Evolutionary conservation across 1,140 invertebrate genomes (phyloP), one percentile per base, ranked within the genome.

Genomic region (Drosophila burlai): DNA sequence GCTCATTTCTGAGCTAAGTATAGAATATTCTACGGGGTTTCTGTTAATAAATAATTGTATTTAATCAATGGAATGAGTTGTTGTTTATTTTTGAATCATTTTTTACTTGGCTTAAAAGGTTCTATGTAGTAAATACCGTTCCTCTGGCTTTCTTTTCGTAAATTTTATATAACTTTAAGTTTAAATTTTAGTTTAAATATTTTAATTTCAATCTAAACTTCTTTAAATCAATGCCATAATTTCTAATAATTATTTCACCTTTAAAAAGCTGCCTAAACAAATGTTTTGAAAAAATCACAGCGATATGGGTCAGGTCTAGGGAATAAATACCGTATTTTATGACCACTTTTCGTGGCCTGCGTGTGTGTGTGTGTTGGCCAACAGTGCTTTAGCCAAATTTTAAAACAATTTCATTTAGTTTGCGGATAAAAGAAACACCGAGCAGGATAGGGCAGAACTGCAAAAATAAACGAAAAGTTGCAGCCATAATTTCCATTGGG

Each of bases 361-460:
- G 21, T 50, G 9, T 49, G 4, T n/a, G 42, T 40, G 34, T 64
- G 24, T 68, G 54, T 42, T 34, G 61, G 73, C 29, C 66, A 84
- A 77, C 45, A 46, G 45, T 11, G 60, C 29, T 79, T 83, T 61
- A 77, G 73, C 29, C 66, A 84, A 77, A 84, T 84, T 77, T 77
- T 65, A 84, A 84, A 84, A 75, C 81, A 80, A 84, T 84, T 84
- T 84, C 36, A 73, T 84, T 68, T 73, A 45, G 72, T 84, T 55
- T 83, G 69, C 46, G 68, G 69, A 29, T 52, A 43, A 73, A 50
- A 29, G 66, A 71, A 73, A 73, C 45, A 73, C n/a, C 42, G 34
- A 26, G 40, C 49, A 24, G 21, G 13, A 16, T 55, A 16, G 47
- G 18, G 11, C 16, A 2, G 38, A 5, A 26, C 10, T 63, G 58